phyloP scores from a whole-genome alignment of 2,888 invertebrate species.

The Sepiola atlantica region DNA sequence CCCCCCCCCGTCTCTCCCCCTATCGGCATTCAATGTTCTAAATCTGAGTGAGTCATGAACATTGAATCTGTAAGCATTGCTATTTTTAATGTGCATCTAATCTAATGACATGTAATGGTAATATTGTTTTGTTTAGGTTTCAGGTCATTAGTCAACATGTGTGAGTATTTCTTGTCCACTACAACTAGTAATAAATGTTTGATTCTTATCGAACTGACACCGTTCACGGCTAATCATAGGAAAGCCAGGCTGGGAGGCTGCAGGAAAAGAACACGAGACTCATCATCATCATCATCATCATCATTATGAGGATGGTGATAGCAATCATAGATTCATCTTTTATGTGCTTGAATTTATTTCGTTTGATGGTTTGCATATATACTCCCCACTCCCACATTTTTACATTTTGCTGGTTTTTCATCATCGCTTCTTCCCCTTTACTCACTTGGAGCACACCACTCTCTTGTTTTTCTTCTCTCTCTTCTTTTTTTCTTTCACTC shows the following conservation, averaged over 20 bases:
- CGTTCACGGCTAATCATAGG: background rate
- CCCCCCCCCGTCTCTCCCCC: too few relatives aligned
- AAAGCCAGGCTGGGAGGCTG: background rate
- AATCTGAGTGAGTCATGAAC: background rate
- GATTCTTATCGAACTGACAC: slow-evolving; percentile 12
- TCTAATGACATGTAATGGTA: slow-evolving; percentile 18
- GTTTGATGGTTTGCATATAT: background rate
- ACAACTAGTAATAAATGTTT: background rate
- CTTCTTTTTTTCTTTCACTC: background rate
- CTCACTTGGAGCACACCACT: background rate
- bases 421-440: background rate
- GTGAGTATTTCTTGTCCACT: background rate
- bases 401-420: background rate
- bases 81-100: background rate
- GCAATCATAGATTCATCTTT: background rate
- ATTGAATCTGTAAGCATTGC: background rate
- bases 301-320: too few relatives aligned
- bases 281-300: background rate
- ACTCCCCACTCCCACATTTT: background rate
- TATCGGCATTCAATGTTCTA: background rate
- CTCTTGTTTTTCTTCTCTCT: background rate
- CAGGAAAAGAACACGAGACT: background rate
- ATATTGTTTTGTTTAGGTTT: background rate
- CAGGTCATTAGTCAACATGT: background rate
- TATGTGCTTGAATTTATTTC: background rate